Percentiles rank a stretch among this genome's conserved stretches.
phyloP scores from a whole-genome alignment of 2,797 vertebrate species.

The Malacoraja senta region DNA sequence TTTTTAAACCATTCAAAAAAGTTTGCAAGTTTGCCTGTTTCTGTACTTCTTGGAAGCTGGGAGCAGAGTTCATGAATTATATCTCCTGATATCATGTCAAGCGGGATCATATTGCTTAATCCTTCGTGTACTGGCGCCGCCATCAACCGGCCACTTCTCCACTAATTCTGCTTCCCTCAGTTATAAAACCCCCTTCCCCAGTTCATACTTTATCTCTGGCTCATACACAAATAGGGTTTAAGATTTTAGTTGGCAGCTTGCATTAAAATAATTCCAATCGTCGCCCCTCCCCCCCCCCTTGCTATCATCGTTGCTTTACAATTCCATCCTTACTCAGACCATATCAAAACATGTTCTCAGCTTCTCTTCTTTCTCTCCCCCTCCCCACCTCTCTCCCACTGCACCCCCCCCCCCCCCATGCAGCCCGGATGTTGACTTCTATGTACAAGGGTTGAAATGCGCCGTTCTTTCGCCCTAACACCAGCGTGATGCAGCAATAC shows the following conservation, averaged over 20 bases:
- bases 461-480: background rate
- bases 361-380: too few species aligned
- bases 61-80: background rate
- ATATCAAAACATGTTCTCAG: conserved; percentile 9
- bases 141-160: background rate
- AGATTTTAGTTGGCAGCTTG: background rate
- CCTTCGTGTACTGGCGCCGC: too few species aligned
- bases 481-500: conserved; percentile 24
- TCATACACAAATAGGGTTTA: background rate
- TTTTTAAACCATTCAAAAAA: conserved; percentile 18
- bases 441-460: background rate
- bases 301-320: background rate
- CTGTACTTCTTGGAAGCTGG: background rate
- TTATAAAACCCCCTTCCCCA: background rate
- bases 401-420: too few species aligned
- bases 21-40: background rate
- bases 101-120: background rate
- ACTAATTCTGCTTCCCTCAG: too few species aligned
- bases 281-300: background rate
- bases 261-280: background rate
- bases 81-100: background rate
- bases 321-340: background rate
- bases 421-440: conserved; percentile 26
- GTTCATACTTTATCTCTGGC: background rate
- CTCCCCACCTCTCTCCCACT: too few species aligned